Conservation (phyloP, 1,140 invertebrate genomes). For the Brachionus calyciflorus region DNA sequence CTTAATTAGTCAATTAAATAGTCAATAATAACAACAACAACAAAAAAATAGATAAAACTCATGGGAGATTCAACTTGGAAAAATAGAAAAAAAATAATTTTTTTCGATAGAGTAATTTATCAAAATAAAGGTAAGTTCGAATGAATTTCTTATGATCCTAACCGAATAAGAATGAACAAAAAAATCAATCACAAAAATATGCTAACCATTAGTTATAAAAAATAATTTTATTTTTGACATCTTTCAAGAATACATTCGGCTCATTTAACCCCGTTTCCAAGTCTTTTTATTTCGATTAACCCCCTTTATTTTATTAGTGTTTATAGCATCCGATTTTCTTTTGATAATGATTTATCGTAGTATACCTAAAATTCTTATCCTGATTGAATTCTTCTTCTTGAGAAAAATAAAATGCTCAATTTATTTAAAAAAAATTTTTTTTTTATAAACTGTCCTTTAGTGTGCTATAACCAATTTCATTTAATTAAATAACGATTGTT, state of each 20-base stretch:
- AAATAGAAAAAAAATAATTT: too few relatives aligned
- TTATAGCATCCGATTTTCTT: not conserved
- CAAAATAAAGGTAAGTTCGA: constrained; percentile 16
- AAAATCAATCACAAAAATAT: constrained; percentile 38
- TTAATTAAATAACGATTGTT: too few relatives aligned
- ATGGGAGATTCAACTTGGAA: too few relatives aligned
- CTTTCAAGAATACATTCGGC: not conserved
- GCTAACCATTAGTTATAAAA: constrained; percentile 10
- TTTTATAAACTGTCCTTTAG: too few relatives aligned
- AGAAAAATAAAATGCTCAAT: too few relatives aligned
- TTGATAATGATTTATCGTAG: not conserved
- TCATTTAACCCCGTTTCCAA: constrained; percentile 37
- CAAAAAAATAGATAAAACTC: not conserved
- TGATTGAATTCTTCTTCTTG: too few relatives aligned
- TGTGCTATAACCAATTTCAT: too few relatives aligned
- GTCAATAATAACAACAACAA: not conserved
- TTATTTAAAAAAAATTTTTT: too few relatives aligned
- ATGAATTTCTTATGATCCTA: not conserved
- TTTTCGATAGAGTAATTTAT: too few relatives aligned
- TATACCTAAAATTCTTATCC: not conserved
- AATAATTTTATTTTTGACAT: not conserved
- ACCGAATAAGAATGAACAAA: too few relatives aligned
- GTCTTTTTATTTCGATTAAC: constrained; percentile 36
- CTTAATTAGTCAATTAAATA: constrained; percentile 21
- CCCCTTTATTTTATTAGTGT: not conserved